Percentiles rank a stretch among this genome's conserved stretches.
phyloP scores from a whole-genome alignment of 2,888 invertebrate genomes.

The Nesidiocoris tenuis region DNA sequence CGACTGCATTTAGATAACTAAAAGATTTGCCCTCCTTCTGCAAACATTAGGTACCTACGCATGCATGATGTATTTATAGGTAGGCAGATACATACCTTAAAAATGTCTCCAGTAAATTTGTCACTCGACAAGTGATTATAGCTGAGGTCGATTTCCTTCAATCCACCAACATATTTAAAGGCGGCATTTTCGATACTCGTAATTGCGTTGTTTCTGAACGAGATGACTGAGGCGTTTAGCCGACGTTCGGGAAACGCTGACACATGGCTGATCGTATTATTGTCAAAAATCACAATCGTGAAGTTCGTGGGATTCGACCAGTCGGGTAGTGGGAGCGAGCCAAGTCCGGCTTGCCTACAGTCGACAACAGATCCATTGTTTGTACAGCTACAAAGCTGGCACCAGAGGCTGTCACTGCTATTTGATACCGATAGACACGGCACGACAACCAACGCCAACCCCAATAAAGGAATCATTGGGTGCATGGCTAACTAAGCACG shows the following conservation, averaged over 20 bases:
- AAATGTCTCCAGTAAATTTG: conserved; percentile 63
- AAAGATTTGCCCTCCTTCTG: no score
- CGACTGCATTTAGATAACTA: no score
- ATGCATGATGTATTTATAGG: no score
- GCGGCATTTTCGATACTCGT: conserved; percentile 62
- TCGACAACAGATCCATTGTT: neutral
- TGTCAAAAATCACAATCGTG: conserved; percentile 54
- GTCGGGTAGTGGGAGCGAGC: neutral
- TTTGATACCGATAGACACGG: neutral
- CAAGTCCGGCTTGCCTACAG: conserved; percentile 2
- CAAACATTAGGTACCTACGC: no score
- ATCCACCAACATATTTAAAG: conserved; percentile 64
- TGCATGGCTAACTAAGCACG: no score
- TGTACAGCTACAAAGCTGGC: conserved; percentile 24
- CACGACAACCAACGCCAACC: neutral
- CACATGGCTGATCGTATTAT: conserved; percentile 58
- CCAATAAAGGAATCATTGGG: neutral
- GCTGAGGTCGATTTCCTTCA: conserved; percentile 68
- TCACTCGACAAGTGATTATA: conserved; percentile 66
- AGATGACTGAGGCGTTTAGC: conserved; percentile 58
- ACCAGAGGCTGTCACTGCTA: conserved; percentile 18
- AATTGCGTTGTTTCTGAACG: conserved; percentile 66
- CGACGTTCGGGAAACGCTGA: conserved; percentile 59
- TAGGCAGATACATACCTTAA: no score
- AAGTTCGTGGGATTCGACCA: conserved; percentile 17